Conservation (phyloP, 92 coral and sea anemone genomes). For the Diadumene lineata region DNA sequence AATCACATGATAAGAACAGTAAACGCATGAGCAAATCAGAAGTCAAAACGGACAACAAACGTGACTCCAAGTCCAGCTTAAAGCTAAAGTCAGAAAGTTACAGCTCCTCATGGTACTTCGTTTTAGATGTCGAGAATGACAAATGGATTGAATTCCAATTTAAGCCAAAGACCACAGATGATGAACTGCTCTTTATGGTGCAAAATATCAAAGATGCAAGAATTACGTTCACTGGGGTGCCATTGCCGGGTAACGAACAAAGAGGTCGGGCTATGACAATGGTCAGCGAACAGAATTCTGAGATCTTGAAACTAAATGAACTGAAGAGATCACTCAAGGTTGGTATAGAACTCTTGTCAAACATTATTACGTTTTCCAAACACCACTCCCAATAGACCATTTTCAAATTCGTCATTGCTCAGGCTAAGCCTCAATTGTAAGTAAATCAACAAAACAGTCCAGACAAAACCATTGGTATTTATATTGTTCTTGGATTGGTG, state of each 20-base stretch:
- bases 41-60: neutral
- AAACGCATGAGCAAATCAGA: slow-evolving; percentile 7
- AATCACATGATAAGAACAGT: no score
- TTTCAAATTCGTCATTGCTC: no score
- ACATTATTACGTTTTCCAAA: no score
- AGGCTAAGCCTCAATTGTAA: no score
- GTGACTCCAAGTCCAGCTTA: slow-evolving; percentile 6
- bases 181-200: slow-evolving; percentile 69
- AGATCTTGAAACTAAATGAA: slow-evolving; percentile 53
- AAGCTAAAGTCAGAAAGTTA: neutral
- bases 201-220: slow-evolving; percentile 75
- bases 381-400: no score
- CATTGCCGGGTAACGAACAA: slow-evolving; percentile 59
- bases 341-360: slow-evolving; percentile 11
- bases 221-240: slow-evolving; percentile 69
- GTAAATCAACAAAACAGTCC: no score
- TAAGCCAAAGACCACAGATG: slow-evolving; percentile 33
- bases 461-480: no score
- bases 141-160: slow-evolving; percentile 40
- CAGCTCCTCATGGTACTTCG: slow-evolving; percentile 61
- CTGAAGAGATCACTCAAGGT: slow-evolving; percentile 85
- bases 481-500: no score
- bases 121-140: slow-evolving; percentile 43
- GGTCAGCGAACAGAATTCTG: slow-evolving; percentile 36
- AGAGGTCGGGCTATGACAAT: slow-evolving; percentile 70